Percentiles rank a stretch among this genome's conserved stretches.
phyloP scores from a whole-genome alignment of 1,140 invertebrate genomes.

The Drosophila pruinosa region DNA sequence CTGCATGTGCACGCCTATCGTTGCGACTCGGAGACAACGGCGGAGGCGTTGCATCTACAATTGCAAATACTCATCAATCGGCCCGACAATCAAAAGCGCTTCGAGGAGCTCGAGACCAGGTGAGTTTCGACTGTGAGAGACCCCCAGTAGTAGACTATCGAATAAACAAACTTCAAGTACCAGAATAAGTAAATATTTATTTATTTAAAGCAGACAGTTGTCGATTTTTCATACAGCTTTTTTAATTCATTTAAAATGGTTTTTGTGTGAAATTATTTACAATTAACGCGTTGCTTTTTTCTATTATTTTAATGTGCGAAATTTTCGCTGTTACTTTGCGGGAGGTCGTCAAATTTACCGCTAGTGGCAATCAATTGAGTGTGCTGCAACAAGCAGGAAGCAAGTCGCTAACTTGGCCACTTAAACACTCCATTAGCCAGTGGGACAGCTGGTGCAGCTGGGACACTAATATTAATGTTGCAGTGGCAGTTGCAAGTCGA shows the following conservation, averaged over 20 bases:
- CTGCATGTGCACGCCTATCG: conserved; percentile 97
- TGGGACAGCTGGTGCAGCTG: neutral
- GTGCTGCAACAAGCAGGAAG: conserved; percentile 30
- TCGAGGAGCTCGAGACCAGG: conserved; percentile 89
- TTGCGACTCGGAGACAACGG: conserved; percentile 97
- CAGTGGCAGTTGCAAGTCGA: conserved; percentile 1
- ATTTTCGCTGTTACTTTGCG: neutral
- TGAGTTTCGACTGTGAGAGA: conserved; percentile 16
- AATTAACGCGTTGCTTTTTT: neutral
- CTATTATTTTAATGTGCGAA: neutral
- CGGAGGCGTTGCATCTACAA: conserved; percentile 91
- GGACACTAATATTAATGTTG: conserved; percentile 7
- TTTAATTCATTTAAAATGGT: neutral
- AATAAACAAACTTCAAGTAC: too few relatives aligned
- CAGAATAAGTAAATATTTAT: too few relatives aligned
- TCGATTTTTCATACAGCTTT: too few relatives aligned
- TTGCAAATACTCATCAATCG: conserved; percentile 91
- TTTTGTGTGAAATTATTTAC: neutral
- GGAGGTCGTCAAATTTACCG: conserved; percentile 7
- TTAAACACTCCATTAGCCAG: conserved; percentile 50
- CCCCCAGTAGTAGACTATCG: too few relatives aligned
- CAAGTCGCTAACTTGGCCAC: conserved; percentile 22
- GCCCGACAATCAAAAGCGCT: conserved; percentile 94
- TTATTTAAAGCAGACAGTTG: too few relatives aligned
- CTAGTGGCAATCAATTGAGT: conserved; percentile 6